Base-by-base conservation (phyloP, 2,888 invertebrate species). In the Macrostomum cliftonense region DNA sequence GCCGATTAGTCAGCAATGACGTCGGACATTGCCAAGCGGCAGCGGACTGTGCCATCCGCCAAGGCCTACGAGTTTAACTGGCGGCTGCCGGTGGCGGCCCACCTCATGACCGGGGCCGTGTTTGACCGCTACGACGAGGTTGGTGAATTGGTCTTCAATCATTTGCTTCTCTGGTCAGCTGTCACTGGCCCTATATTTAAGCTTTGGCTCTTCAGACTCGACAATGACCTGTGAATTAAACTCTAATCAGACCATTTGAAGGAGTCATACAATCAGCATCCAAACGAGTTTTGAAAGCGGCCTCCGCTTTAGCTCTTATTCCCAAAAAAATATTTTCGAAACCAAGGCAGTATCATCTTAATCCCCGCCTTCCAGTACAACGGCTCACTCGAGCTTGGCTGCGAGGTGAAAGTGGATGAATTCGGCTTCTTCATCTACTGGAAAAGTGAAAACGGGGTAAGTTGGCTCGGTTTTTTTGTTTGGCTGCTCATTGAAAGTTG, bases 21-120 rank as follows among this genome's bases (percentile, higher is more conserved):
- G n/a, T 48, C 52, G 20, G 52, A 52, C 21, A 52, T 52, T 36
- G 43, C 50, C 16, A 52, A 52, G 42, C 51, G 53, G 13, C 53
- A 53, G 47, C 38, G 46, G 19, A 53, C 74, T 75, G 91, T 91
- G 89, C 52, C 52, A 4, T 52, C 52, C 20, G 95, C 95, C 66
- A 97, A 97, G 75, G 84, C 83, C 73, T 93, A 88, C 75, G 93
- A 95, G 71, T 97, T 97, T 76, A 83, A 87, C 76, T 97, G 95
- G 95, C 86, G 83, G 71, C 82, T 87, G 63, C 81, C 83, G 53
- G 86, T 95, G 58, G 93, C 93, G 43, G 82, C 86, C 63, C 77
- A 81, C 42, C 76, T 91, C 44, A 76, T 80, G 46, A 76, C 77
- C 66, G 97, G 97, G 49, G 82, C 83, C 59, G 76, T 79, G 48